Evolutionary conservation across 2,797 vertebrate genomes (phyloP), one percentile per base, ranked within the genome.

Genomic region (Alectoris magna): DNA sequence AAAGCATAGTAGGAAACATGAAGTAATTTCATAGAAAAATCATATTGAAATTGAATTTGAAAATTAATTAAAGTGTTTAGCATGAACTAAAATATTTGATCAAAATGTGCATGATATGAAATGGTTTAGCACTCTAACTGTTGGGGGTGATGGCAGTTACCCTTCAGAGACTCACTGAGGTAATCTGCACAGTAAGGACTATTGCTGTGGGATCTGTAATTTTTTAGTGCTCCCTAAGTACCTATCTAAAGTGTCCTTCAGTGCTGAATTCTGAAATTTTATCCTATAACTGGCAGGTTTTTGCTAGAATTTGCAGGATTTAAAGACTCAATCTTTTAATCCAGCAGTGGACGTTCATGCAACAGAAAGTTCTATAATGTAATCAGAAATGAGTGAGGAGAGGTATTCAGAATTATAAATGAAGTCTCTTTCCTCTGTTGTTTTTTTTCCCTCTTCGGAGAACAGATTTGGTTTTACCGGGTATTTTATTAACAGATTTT

Each of bases 1-100:
- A 78, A 81, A 19, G 5, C 62, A 86, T 41, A 41, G 4, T 23
- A 41, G 72, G 59, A 3, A 48, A 38, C 74, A 43, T 6, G 16
- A 51, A 24, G 23, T 0, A 24, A 48, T 36, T 49, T n/a, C 10
- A 38, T 34, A 0, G 6, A 38, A 56, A 36, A n/a, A 36, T 36
- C 56, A 58, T 43, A 59, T 31, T 74, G 56, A 60, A 34, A 46
- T 29, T 48, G 56, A 60, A 48, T 5, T n/a, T 59, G 9, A 72
- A 66, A 88, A 49, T 46, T 31, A 26, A 1, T 41, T 46, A 12
- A 7, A 0, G 6, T 81, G 11, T 16, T 58, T 68, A 76, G 16
- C 3, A 36, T 26, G 2, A 9, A 16, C 11, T 63, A 22, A 74
- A 89, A 43, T 56, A 62, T 26, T 67, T 84, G 21, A 6, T 48